Conservation (phyloP, 2,797 vertebrate species). For the Masticophis lateralis region DNA sequence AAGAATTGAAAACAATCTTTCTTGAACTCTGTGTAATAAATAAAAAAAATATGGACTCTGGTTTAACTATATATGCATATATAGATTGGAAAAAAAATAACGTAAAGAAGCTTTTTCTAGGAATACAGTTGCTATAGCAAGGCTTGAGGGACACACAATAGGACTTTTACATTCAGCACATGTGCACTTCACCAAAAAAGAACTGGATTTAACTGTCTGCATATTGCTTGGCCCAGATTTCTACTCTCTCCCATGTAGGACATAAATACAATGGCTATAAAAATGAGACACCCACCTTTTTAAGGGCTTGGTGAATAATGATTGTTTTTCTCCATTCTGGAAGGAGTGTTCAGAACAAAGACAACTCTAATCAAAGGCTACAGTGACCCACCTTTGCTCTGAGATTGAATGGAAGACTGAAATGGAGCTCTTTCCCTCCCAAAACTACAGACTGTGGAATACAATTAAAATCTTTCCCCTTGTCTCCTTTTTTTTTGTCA, state of each 20-base stretch:
- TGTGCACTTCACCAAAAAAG: constrained; percentile 7
- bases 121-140: constrained; percentile 26
- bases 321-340: neutral
- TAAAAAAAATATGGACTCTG: constrained; percentile 31
- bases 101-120: constrained; percentile 42
- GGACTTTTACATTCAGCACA: constrained; percentile 14
- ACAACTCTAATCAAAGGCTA: neutral
- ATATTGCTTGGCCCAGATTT: neutral
- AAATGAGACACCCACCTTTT: neutral
- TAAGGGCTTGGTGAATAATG: neutral
- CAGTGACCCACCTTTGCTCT: neutral
- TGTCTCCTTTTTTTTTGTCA: neutral
- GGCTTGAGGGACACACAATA: constrained; percentile 28
- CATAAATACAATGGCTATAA: neutral
- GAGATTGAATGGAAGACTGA: neutral
- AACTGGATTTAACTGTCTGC: neutral
- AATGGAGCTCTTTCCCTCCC: neutral
- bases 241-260: neutral
- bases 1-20: constrained; percentile 28
- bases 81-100: constrained; percentile 38
- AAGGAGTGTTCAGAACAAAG: neutral
- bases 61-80: constrained; percentile 29
- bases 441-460: neutral
- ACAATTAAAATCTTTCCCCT: neutral
- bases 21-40: constrained; percentile 47